A percentile compares a stretch with the other conserved stretches of the same genome.
Evolutionary conservation across 2,888 invertebrate genomes (phyloP).

Genomic region (Meganola albula): DNA sequence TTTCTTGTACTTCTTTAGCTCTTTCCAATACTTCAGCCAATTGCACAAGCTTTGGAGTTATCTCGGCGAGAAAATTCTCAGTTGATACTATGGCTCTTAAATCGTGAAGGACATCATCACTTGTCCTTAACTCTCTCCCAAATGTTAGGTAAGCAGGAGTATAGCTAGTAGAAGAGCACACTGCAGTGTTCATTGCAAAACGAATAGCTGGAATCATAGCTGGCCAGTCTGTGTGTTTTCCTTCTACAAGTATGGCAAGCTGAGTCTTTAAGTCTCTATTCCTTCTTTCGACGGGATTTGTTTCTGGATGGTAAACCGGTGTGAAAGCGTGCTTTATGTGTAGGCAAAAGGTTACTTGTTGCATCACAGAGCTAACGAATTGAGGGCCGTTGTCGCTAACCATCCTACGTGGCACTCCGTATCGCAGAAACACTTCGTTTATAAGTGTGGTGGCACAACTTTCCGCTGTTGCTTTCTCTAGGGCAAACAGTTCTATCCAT

Average conservation of each 20-base stretch:
- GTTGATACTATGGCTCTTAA: conserved; percentile 2
- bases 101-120: conserved; percentile 4
- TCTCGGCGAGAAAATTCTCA: conserved; percentile 11
- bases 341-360: conserved; percentile 23
- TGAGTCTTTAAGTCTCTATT: conserved; percentile 24
- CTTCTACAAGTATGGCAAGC: conserved; percentile 13
- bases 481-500: conserved; percentile 14
- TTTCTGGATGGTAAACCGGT: conserved; percentile 37
- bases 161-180: not conserved
- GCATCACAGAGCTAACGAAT: conserved; percentile 38
- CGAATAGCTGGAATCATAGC: conserved; percentile 8
- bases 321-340: conserved; percentile 29
- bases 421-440: conserved; percentile 38
- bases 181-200: conserved; percentile 17
- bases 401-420: conserved; percentile 34
- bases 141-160: conserved; percentile 16
- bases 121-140: conserved; percentile 11
- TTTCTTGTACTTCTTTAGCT: conserved; percentile 8
- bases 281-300: conserved; percentile 18
- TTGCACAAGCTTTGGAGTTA: conserved; percentile 6
- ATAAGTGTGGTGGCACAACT: conserved; percentile 29
- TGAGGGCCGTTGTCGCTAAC: conserved; percentile 42
- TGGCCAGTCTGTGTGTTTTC: conserved; percentile 10
- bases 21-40: conserved; percentile 3
- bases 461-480: conserved; percentile 6